Base-by-base conservation (phyloP, 2,113 vertebrate genomes). In the Rhagologus leucostigma region DNA sequence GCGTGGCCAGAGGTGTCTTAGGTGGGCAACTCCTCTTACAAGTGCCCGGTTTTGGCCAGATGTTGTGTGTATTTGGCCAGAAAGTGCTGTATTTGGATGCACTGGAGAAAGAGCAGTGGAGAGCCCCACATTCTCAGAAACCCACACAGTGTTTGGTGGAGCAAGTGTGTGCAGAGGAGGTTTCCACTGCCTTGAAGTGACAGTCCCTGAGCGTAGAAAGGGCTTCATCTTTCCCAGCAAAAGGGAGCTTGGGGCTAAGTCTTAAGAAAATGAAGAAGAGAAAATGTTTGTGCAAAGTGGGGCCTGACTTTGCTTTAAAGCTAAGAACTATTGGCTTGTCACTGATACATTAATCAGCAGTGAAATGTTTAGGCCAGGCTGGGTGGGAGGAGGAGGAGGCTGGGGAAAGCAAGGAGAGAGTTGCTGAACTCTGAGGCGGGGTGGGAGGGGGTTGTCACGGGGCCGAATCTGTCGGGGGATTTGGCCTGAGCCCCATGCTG, bases 341-440 rank as follows among this genome's bases (percentile, higher is more conserved):
- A 81, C 85, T 96, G 94, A 90, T 96, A 87, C 93, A 94, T 97
- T 98, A 97, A 98, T 98, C 97, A 98, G 95, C 95, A 97, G 63
- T 96, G 95, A 97, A 97, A 97, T 97, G 97, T 98, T 97, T 97
- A 96, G 96, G 83, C 94, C 97, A 89, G 93, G 76, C 82, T 65
- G 87, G 84, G 90, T 95, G 92, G 94, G 95, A 91, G 73, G 89
- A 96, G 91, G 87, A 86, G 89, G 57, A 6, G 19, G 49, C 79
- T 42, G 55, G 56, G 89, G 95, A 90, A 83, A 93, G 83, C 44
- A 4, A 85, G 60, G 69, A 65, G 78, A 84, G 44, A 76, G n/a
- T 59, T 92, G 55, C 91, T 67, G 81, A 49, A 78, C 84, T 91
- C 76, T 10, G 83, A 93, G 82, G 87, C 33, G 2, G 84, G 12